phyloP scores from a whole-genome alignment of 2,113 vertebrate genomes.

The Xerus inauris region DNA sequence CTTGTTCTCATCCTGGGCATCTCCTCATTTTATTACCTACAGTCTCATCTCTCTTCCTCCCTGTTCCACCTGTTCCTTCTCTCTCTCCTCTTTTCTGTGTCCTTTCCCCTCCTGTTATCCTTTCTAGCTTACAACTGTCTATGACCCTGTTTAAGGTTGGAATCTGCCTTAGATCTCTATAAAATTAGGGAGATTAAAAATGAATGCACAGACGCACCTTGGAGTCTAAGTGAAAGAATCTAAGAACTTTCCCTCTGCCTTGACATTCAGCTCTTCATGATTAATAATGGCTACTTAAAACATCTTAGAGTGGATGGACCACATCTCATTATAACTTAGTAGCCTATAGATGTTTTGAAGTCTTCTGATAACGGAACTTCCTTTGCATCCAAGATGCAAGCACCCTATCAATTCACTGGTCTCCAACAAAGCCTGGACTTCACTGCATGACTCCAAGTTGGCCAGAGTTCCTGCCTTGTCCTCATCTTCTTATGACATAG shows the following conservation, averaged over 20 bases:
- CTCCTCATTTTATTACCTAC: neutral
- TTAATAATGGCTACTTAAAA: neutral
- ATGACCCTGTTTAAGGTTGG: neutral
- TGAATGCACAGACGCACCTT: neutral
- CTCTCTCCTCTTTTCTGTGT: neutral
- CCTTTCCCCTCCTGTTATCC: neutral
- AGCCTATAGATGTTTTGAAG: too few species aligned
- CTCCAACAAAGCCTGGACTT: neutral
- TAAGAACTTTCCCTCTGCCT: neutral
- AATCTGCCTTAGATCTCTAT: neutral
- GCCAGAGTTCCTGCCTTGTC: neutral
- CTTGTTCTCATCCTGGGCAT: neutral
- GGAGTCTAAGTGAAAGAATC: neutral
- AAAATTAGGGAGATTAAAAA: slow-evolving; percentile 13
- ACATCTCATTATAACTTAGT: too few species aligned
- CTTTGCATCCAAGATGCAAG: neutral
- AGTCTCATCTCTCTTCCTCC: neutral
- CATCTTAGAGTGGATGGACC: neutral
- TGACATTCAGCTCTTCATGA: neutral
- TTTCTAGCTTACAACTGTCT: neutral
- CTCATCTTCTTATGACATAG: neutral
- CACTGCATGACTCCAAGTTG: neutral
- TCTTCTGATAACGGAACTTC: neutral
- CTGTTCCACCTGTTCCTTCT: neutral
- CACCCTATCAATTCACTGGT: neutral